Conservation (phyloP, 2,888 invertebrate genomes). For the Slavum lentiscoides region DNA sequence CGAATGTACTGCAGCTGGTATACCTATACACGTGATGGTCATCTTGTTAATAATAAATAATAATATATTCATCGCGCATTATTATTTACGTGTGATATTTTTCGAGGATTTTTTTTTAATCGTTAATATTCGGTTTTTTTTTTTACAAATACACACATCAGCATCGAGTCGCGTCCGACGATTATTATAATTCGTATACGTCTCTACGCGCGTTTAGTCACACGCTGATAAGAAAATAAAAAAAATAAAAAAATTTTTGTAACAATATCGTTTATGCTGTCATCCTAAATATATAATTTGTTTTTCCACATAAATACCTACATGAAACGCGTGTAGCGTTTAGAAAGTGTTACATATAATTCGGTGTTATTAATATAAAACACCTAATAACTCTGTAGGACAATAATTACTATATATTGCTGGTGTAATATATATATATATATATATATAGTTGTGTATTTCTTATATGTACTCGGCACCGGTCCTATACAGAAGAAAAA, state of each 20-base stretch:
- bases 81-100: neutral
- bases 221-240: neutral
- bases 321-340: neutral
- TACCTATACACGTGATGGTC: neutral
- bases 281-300: neutral
- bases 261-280: neutral
- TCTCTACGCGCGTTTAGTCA: conserved; percentile 1
- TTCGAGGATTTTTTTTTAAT: neutral
- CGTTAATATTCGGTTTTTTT: neutral
- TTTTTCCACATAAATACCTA: too few species aligned
- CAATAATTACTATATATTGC: too few species aligned
- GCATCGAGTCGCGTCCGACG: neutral
- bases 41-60: conserved; percentile 5
- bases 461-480: neutral
- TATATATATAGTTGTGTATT: too few species aligned
- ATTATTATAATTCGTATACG: neutral
- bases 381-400: neutral
- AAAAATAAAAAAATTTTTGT: neutral
- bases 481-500: too few species aligned
- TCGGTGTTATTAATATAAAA: conserved; percentile 12
- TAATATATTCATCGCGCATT: conserved; percentile 21
- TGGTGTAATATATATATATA: too few species aligned
- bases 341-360: conserved; percentile 33
- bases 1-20: neutral
- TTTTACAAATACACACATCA: neutral